phyloP scores from a whole-genome alignment of 2,888 invertebrate genomes.

The Acrobasis consociella region DNA sequence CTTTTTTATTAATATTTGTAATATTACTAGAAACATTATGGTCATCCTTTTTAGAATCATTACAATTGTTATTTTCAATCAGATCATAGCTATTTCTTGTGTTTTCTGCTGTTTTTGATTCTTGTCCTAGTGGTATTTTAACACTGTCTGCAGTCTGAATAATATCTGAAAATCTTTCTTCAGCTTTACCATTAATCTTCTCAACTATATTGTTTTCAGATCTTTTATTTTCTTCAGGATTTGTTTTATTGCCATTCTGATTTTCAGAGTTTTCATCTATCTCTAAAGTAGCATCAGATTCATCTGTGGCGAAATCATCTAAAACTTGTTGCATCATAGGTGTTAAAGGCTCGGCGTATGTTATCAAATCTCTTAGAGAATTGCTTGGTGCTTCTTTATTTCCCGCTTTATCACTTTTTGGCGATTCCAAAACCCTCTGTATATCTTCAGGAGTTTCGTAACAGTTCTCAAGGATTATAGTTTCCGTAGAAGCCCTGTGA shows the following conservation, averaged over 20 bases:
- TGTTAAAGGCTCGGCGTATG: conserved; percentile 61
- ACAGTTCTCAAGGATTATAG: conserved; percentile 58
- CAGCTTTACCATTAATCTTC: not conserved
- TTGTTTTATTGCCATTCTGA: conserved; percentile 26
- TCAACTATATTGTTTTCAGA: conserved; percentile 20
- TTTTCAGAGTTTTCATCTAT: conserved; percentile 46
- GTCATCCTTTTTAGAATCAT: conserved; percentile 24
- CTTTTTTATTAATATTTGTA: not conserved
- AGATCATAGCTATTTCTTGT: conserved; percentile 3
- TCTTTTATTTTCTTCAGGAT: conserved; percentile 18
- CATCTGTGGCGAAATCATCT: conserved; percentile 62
- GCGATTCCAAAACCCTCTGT: conserved; percentile 50
- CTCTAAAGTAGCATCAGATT: conserved; percentile 43
- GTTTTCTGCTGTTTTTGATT: conserved; percentile 20
- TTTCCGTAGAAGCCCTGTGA: conserved; percentile 68
- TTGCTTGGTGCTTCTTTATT: conserved; percentile 35
- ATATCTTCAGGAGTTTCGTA: conserved; percentile 61
- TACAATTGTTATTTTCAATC: conserved; percentile 15
- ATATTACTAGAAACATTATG: conserved; percentile 11
- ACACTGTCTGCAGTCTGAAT: conserved; percentile 24
- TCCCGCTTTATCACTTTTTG: conserved; percentile 30
- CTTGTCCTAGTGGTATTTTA: conserved; percentile 27
- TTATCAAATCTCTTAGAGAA: conserved; percentile 59
- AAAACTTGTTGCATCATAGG: conserved; percentile 62
- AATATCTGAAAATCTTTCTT: conserved; percentile 14